These are phyloP conservation scores for Cremastinae sp. DNA, from an alignment of 2,888 invertebrate genomes.

Conservation along the genomic window DNA sequence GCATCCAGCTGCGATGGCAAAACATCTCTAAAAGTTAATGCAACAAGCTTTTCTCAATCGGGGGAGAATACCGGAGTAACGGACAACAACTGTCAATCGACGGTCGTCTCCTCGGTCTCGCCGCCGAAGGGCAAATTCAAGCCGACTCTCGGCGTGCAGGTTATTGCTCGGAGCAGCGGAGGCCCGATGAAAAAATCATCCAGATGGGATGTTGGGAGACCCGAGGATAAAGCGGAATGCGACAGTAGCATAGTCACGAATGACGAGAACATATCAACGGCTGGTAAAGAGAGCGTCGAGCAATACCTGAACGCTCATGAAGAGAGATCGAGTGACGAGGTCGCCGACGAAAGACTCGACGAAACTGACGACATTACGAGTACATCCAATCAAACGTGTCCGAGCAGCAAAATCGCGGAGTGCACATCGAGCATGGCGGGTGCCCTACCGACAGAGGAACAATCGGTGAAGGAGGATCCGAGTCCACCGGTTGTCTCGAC, in stretches of 20 bases:
- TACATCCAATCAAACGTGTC: slow-evolving; percentile 56
- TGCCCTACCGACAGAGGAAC: neutral
- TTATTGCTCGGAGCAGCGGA: slow-evolving; percentile 70
- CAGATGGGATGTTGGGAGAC: slow-evolving; percentile 81
- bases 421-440: slow-evolving; percentile 45
- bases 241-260: slow-evolving; percentile 73
- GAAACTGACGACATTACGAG: slow-evolving; percentile 63
- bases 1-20: slow-evolving; percentile 67
- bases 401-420: slow-evolving; percentile 39
- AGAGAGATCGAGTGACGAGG: slow-evolving; percentile 39
- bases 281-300: slow-evolving; percentile 52
- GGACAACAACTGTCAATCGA: slow-evolving; percentile 58
- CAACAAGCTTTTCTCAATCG: slow-evolving; percentile 64
- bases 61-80: slow-evolving; percentile 48
- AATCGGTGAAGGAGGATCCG: no score
- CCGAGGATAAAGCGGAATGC: slow-evolving; percentile 70
- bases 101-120: slow-evolving; percentile 53
- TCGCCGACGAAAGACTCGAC: slow-evolving; percentile 42
- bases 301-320: slow-evolving; percentile 47
- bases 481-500: slow-evolving; percentile 17
- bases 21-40: slow-evolving; percentile 63
- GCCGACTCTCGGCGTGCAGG: slow-evolving; percentile 77
- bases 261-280: slow-evolving; percentile 74
- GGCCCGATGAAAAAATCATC: slow-evolving; percentile 75
- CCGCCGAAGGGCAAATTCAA: slow-evolving; percentile 73